Conservation (phyloP, 2,797 vertebrate genomes). For the Schizopygopsis malacanthus region DNA sequence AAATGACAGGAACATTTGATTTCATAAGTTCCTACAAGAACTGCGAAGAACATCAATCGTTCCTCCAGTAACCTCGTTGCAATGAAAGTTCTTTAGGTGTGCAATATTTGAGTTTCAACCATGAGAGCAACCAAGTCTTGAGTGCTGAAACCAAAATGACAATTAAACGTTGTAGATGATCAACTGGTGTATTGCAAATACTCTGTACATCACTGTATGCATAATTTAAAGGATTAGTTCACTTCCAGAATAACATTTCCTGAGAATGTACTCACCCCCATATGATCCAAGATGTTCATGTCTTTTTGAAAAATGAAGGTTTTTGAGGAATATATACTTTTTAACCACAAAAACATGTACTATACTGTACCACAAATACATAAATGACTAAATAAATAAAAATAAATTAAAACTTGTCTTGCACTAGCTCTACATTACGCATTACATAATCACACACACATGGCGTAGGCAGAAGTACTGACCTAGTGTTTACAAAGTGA, state of each 20-base stretch:
- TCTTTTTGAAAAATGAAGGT: background rate
- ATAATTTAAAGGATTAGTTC: constrained; percentile 17
- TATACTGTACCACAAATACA: too few species aligned
- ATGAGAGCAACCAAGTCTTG: background rate
- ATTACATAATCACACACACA: background rate
- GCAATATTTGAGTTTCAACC: constrained; percentile 1
- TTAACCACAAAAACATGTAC: too few species aligned
- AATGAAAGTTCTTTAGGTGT: background rate
- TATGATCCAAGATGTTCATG: background rate
- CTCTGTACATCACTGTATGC: background rate
- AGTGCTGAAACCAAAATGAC: constrained; percentile 21
- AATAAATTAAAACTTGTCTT: background rate
- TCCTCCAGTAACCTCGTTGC: background rate
- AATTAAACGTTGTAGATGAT: constrained; percentile 4
- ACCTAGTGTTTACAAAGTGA: too few species aligned
- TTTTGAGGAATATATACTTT: background rate
- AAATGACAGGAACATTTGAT: background rate
- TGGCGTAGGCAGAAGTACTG: too few species aligned
- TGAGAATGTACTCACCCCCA: background rate
- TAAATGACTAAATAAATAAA: too few species aligned
- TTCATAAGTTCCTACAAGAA: constrained; percentile 4
- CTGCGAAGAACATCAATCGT: background rate
- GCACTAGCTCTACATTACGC: background rate
- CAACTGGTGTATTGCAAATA: background rate
- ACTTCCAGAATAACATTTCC: background rate